Evolutionary conservation across 2,888 invertebrate genomes (phyloP), one percentile per base, ranked within the genome.

Genomic region (Drepanosiphum platanoidis): DNA sequence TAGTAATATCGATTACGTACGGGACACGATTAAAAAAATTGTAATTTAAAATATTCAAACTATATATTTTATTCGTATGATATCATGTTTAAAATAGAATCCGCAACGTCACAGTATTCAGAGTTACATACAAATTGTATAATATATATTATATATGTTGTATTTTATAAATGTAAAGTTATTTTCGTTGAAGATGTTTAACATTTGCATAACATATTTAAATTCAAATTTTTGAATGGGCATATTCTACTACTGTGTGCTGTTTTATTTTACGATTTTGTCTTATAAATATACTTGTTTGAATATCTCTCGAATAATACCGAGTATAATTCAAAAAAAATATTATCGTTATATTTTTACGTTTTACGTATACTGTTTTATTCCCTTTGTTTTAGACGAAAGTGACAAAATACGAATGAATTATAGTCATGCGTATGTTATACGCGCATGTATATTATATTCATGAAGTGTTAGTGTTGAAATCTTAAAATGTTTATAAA

Each of bases 141-240:
- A 52, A 52, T 52, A 52, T 52, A 52, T 22, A 22, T 52, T 18
- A 11, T 46, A 46, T 46, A 46, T 46, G 11, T 46, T 46, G 18
- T 46, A 46, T 27, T 30, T 64, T 27, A 64, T 27, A 27, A 64
- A 64, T 64, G 64, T 13, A 64, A 64, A 64, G 64, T 64, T 64
- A 64, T 18, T 27, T 27, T 64, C 30, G 27, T 11, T 3, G 1
- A 64, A 30, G 30, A 39, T 15, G 18, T 42, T 18, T 42, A 18
- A 15, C n/a, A 78, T 78, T 78, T 78, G n/a, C 30, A 39, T 78
- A 42, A 78, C 22, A 42, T 30, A 27, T 78, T 78, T 64, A 78
- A 78, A 78, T 61, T 78, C 39, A 61, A 77, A 64, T 64, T 64
- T 64, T 30, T 27, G 18, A 39, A 13, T 27, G 36, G 30, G 0